Evolutionary conservation across 2,113 vertebrate species (phyloP), one percentile per base, ranked within the genome.

Genomic region (Semicossyphus pulcher): DNA sequence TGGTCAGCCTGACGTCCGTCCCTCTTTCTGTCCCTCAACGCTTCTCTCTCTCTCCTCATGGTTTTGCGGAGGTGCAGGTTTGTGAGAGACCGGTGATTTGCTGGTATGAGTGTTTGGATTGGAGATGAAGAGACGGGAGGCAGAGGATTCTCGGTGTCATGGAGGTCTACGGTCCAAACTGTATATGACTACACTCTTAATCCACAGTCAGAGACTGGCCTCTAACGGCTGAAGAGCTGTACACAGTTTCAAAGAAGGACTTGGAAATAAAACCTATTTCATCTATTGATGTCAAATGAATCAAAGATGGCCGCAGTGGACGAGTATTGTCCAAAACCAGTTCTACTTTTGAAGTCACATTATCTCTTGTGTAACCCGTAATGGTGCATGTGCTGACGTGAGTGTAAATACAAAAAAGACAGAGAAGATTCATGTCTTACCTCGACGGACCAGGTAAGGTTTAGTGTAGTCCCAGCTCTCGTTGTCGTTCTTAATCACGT

Each of bases 391-490:
- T n/a, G n/a, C n/a, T n/a, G n/a, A n/a, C n/a, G n/a, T n/a, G n/a
- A n/a, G n/a, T n/a, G n/a, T 1, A 29, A 62, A 66, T 10, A 12
- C 42, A 14, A 56, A 4, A 23, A 18, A 64, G 1, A 44, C 9
- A 28, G n/a, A 11, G 45, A 25, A 56, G 3, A 28, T 18, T 11
- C n/a, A 6, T 21, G 48, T 59, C 96, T 94, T 96, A 99, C 97
- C 97, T 96, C 95, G 91, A 87, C 96, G 94, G 91, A 95, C 95
- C 91, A 98, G 93, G 91, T 98, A 97, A 0, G 97, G 97, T 88
- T 99, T 98, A 72, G 97, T 99, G 94, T 99, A 99, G 94, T 99
- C 97, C 97, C 97, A 99, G 90, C 96, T 98, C 92, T 99, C 97
- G 61, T 96, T 99, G 93, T 99, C 97, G 21, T 99, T 99, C 92